Evolutionary conservation across 1,140 invertebrate genomes (phyloP).

Genomic region (Papilio helenus): DNA sequence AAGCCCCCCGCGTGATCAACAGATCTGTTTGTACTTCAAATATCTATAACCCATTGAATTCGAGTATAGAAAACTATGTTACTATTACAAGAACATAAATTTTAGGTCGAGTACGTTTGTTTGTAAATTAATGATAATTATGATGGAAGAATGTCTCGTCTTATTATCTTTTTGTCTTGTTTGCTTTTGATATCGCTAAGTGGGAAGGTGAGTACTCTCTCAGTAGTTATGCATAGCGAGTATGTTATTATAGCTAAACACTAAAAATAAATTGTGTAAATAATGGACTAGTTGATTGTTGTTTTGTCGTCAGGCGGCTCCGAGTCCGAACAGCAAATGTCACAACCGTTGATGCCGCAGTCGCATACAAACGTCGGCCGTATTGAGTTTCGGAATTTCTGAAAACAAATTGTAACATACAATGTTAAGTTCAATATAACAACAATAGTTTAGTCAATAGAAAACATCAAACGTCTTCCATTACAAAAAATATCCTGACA

Average conservation of each 20-base stretch:
- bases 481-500: too few species aligned
- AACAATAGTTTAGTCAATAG: too few species aligned
- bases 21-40: slow-evolving; percentile 52
- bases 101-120: slow-evolving; percentile 64
- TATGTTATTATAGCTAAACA: slow-evolving; percentile 42
- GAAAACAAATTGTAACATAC: slow-evolving; percentile 51
- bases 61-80: slow-evolving; percentile 63
- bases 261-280: slow-evolving; percentile 44
- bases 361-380: slow-evolving; percentile 73
- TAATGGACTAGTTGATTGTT: slow-evolving; percentile 69
- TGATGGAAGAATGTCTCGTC: slow-evolving; percentile 57
- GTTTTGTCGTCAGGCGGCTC: slow-evolving; percentile 72
- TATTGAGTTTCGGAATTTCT: slow-evolving; percentile 77
- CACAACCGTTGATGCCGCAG: slow-evolving; percentile 75
- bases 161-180: slow-evolving; percentile 64
- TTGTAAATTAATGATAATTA: slow-evolving; percentile 68
- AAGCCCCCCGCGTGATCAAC: slow-evolving; percentile 44
- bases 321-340: slow-evolving; percentile 76
- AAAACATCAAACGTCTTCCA: background rate
- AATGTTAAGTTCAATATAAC: too few species aligned
- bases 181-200: slow-evolving; percentile 61
- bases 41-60: slow-evolving; percentile 52
- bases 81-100: slow-evolving; percentile 54
- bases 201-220: slow-evolving; percentile 46
- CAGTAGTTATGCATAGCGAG: slow-evolving; percentile 29